Evolutionary conservation across 2,888 invertebrate species (phyloP), one percentile per base, ranked within the genome.

Genomic region (Platerodrilus igneus): DNA sequence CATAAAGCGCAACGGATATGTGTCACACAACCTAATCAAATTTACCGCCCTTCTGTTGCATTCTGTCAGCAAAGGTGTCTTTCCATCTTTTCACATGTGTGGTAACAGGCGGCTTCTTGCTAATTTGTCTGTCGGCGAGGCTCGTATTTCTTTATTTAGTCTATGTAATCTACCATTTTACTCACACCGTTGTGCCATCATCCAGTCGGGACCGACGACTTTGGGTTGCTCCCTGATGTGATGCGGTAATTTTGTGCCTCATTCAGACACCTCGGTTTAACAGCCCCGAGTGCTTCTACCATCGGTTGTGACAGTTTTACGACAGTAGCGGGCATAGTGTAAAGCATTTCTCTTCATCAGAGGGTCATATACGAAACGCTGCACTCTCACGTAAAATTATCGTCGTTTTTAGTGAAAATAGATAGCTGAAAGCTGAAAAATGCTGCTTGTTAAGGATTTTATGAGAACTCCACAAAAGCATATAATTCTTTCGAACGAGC

Each of bases 141-240:
- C 57, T 57, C 59, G 63, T 68, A 67, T 67, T 66, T 68, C 67
- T 68, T 66, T 66, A 68, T 68, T 67, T 66, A 62, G 59, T 56
- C 54, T 41, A 41, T 48, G 51, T 46, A 47, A 50, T 48, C 56
- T 53, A 55, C 64, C 64, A 64, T 64, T 64, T 64, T 62, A 64
- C 62, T 64, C 64, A 56, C 62, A 63, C 62, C 61, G 63, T 59
- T 46, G 51, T 49, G 51, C 60, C 62, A 61, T 62, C 60, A 60
- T 53, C 54, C 51, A 51, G 54, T 53, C 50, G 51, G 50, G 56
- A 52, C 50, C 54, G 48, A 49, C 57, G 50, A 50, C 53, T 54
- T 51, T 52, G 51, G 52, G 48, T 52, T 52, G 49, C 49, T 52
- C 52, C 50, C 51, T 54, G 57, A 58, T 58, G 56, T 57, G 58